phyloP scores from a whole-genome alignment of 2,113 vertebrate species.

The Pitta sordida region DNA sequence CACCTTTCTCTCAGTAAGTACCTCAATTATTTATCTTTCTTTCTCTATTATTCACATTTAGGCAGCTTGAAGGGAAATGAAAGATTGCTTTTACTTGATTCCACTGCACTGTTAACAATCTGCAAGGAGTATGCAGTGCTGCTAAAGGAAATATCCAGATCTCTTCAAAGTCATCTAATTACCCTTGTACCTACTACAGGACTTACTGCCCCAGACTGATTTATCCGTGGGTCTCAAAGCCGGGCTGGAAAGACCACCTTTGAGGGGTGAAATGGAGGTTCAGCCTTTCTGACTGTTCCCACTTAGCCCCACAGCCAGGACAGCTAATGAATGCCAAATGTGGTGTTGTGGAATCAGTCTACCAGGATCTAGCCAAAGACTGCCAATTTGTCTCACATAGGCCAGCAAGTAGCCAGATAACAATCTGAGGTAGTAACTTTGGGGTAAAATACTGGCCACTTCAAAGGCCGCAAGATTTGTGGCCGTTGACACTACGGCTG shows the following conservation, averaged over 20 bases:
- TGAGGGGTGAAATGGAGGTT: slow-evolving; percentile 53
- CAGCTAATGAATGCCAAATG: slow-evolving; percentile 67
- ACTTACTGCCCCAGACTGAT: background rate
- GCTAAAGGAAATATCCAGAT: background rate
- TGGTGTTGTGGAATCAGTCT: slow-evolving; percentile 58
- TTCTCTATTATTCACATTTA: background rate
- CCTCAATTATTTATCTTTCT: background rate
- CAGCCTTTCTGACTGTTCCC: slow-evolving; percentile 19
- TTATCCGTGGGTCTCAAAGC: slow-evolving; percentile 6
- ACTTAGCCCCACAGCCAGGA: slow-evolving; percentile 37
- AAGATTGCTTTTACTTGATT: background rate
- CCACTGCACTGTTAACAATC: background rate
- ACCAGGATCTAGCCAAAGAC: slow-evolving; percentile 42
- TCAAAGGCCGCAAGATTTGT: slow-evolving; percentile 59
- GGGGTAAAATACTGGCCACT: slow-evolving; percentile 48
- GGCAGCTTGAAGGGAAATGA: background rate
- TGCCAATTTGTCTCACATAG: slow-evolving; percentile 54
- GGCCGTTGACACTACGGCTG: slow-evolving; percentile 24
- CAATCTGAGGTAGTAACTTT: slow-evolving; percentile 52
- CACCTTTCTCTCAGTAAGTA: background rate
- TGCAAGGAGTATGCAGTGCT: background rate
- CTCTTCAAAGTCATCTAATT: slow-evolving; percentile 29
- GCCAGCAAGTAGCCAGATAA: slow-evolving; percentile 54
- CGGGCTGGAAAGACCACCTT: slow-evolving; percentile 41
- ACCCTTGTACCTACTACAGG: background rate